These are phyloP conservation scores for Tetramorium alpestre DNA, from an alignment of 1,140 invertebrate genomes.

Conservation along the genomic window DNA sequence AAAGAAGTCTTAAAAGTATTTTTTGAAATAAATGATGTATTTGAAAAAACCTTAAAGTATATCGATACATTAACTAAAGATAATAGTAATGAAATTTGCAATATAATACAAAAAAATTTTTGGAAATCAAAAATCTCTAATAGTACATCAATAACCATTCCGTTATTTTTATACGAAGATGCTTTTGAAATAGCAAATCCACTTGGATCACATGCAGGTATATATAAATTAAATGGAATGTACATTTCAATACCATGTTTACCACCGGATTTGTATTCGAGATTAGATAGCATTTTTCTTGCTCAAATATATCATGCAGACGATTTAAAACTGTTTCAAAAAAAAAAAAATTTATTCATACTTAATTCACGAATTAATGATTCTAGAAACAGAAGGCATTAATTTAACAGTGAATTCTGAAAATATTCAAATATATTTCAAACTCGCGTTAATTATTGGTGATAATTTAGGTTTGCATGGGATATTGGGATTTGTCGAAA, in stretches of 20 bases:
- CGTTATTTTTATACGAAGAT: slow-evolving; percentile 9
- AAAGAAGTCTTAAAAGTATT: slow-evolving; percentile 1
- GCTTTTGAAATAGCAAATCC: slow-evolving; percentile 13
- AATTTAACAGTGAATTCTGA: neutral
- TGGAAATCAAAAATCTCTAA: slow-evolving; percentile 29
- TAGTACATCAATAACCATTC: neutral
- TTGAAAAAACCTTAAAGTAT: neutral
- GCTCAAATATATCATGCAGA: neutral
- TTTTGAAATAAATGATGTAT: neutral
- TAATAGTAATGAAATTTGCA: slow-evolving; percentile 8
- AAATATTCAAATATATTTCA: slow-evolving; percentile 15
- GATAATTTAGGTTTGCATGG: slow-evolving; percentile 9
- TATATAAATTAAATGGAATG: slow-evolving; percentile 25
- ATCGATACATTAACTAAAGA: neutral
- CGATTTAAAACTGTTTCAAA: neutral
- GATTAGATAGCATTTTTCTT: slow-evolving; percentile 23
- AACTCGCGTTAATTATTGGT: slow-evolving; percentile 15
- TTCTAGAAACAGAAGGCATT: slow-evolving; percentile 19
- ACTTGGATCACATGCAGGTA: slow-evolving; percentile 2
- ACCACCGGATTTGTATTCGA: slow-evolving; percentile 8
- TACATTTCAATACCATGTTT: slow-evolving; percentile 20
- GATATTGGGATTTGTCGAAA: slow-evolving; percentile 4
- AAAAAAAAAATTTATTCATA: neutral
- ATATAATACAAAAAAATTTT: slow-evolving; percentile 11
- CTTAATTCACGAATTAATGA: neutral